phyloP scores from a whole-genome alignment of 2,797 vertebrate genomes.

The Clarias fuscus region DNA sequence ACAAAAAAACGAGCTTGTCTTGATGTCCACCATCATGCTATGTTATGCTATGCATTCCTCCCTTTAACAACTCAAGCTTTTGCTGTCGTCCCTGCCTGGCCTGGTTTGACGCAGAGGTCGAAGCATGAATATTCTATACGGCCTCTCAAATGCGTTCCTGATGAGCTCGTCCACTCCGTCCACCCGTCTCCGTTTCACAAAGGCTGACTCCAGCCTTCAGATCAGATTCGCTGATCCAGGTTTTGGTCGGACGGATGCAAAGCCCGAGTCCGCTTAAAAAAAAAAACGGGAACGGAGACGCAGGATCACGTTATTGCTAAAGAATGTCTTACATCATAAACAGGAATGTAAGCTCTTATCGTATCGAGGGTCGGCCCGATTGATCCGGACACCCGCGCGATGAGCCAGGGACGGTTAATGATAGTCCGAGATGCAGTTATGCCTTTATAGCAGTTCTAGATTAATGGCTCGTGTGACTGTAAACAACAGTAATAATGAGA shows the following conservation, averaged over 20 bases:
- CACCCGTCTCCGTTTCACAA: slow-evolving; percentile 48
- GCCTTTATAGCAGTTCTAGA: background rate
- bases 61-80: background rate
- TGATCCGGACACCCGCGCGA: slow-evolving; percentile 18
- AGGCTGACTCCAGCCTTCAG: background rate
- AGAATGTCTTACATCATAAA: slow-evolving; percentile 30
- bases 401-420: slow-evolving; percentile 7
- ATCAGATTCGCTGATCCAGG: slow-evolving; percentile 4
- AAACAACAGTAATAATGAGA: slow-evolving; percentile 25
- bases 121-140: slow-evolving; percentile 50
- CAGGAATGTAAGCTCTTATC: background rate
- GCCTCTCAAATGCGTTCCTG: slow-evolving; percentile 48
- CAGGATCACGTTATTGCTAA: background rate
- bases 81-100: slow-evolving; percentile 1
- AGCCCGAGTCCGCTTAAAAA: background rate
- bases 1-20: slow-evolving; percentile 1
- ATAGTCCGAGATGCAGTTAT: background rate
- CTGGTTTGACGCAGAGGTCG: slow-evolving; percentile 36
- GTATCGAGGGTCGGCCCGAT: background rate
- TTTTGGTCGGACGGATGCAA: slow-evolving; percentile 4
- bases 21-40: slow-evolving; percentile 7
- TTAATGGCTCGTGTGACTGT: slow-evolving; percentile 3
- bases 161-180: slow-evolving; percentile 41
- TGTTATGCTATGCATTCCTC: slow-evolving; percentile 10
- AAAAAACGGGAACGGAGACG: background rate